phyloP scores from a whole-genome alignment of 2,888 invertebrate genomes.

The Drosophila putrida region DNA sequence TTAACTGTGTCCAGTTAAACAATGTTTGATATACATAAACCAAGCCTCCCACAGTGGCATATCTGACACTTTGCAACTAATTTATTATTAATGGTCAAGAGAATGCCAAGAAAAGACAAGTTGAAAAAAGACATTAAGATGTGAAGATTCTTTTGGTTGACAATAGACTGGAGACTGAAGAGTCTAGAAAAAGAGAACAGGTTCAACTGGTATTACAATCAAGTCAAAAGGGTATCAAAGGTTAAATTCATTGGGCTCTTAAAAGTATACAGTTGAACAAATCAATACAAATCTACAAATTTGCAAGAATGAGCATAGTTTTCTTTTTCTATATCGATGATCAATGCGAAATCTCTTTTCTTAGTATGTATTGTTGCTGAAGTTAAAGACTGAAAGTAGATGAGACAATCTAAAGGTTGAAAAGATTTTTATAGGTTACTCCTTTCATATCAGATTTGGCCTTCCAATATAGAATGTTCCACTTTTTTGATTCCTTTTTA shows the following conservation, averaged over 20 bases:
- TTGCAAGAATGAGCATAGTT: not conserved
- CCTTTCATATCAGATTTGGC: no score
- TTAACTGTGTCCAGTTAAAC: conserved; percentile 1
- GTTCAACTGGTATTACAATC: conserved; percentile 23
- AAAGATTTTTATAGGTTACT: no score
- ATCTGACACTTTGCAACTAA: conserved; percentile 31
- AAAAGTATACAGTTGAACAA: not conserved
- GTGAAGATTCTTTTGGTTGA: conserved; percentile 3
- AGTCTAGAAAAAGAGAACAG: conserved; percentile 6
- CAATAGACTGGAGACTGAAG: conserved; percentile 3
- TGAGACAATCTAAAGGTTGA: no score
- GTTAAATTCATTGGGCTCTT: conserved; percentile 16
- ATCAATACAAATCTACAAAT: not conserved
- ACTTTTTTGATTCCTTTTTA: no score
- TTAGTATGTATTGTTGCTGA: no score
- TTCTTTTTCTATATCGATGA: not conserved
- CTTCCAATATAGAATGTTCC: no score
- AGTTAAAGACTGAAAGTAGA: no score
- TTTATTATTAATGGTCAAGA: conserved; percentile 24
- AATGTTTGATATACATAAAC: conserved; percentile 22
- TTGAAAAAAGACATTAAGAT: conserved; percentile 34
- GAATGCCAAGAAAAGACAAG: conserved; percentile 26
- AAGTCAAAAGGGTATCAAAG: conserved; percentile 2
- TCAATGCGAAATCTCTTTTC: no score
- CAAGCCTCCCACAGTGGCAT: conserved; percentile 35